These are phyloP conservation scores for Eclectus roratus DNA, from an alignment of 2,113 vertebrate genomes.

Conservation along the genomic window DNA sequence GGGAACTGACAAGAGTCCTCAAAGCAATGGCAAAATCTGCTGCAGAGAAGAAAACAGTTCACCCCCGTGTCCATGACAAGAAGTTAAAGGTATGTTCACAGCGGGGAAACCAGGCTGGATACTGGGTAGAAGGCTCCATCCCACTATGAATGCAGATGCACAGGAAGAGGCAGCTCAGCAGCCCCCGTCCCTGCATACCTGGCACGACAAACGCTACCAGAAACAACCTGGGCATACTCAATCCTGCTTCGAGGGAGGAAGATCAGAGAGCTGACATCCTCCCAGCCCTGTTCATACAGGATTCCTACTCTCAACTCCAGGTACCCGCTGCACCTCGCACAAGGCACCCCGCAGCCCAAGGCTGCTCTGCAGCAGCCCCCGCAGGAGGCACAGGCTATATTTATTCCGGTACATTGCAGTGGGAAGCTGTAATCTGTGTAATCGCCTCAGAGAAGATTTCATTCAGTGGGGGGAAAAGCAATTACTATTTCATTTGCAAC, in stretches of 20 bases:
- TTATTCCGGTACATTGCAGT: constrained; percentile 70
- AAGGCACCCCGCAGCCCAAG: not conserved
- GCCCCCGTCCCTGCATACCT: accelerated
- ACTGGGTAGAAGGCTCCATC: not conserved
- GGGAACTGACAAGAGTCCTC: not conserved
- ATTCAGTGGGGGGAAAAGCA: constrained; percentile 75
- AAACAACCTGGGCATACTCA: not conserved
- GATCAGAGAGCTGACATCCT: not conserved
- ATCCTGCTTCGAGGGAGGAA: not conserved
- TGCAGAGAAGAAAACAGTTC: not conserved
- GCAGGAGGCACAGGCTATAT: constrained; percentile 60
- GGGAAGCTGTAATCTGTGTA: constrained; percentile 75
- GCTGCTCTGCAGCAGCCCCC: constrained; percentile 26
- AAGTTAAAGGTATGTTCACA: not conserved
- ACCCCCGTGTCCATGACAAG: accelerated
- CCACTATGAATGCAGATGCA: not conserved
- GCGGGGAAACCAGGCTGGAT: not conserved
- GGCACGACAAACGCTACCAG: not conserved
- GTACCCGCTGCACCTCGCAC: not conserved
- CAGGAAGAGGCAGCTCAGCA: not conserved
- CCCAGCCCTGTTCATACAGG: not conserved
- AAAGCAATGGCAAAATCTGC: not conserved
- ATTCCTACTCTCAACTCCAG: not conserved
- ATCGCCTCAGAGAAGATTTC: constrained; percentile 77
- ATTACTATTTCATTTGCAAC: constrained; percentile 77